Evolutionary conservation across 2,797 vertebrate genomes (phyloP).

Genomic region (Clarias pachynema): DNA sequence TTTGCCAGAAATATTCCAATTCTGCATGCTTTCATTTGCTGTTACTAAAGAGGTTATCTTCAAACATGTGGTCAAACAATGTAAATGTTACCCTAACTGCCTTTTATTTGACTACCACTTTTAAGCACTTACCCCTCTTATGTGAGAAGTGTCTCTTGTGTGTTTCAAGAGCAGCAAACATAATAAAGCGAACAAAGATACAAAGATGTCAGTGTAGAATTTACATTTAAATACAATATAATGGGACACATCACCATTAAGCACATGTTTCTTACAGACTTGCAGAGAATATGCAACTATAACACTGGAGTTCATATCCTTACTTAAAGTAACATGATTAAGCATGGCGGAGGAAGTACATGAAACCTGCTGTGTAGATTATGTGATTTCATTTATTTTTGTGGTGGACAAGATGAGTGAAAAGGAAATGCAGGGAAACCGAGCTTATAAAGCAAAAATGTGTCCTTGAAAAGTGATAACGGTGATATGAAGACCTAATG

Average conservation of each 20-base stretch:
- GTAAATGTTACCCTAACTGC: background rate
- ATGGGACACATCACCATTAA: background rate
- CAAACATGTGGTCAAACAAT: background rate
- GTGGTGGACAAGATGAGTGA: background rate
- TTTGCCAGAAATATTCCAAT: background rate
- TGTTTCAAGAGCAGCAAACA: slow-evolving; percentile 1
- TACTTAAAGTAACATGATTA: background rate
- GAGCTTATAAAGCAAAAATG: background rate
- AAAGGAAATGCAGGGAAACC: background rate
- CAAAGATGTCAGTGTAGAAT: slow-evolving; percentile 5
- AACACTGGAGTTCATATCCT: background rate
- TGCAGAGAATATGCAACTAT: background rate
- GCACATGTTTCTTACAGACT: background rate
- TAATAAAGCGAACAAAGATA: background rate
- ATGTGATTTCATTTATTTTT: background rate
- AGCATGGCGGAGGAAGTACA: background rate
- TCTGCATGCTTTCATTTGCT: background rate
- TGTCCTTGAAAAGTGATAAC: background rate
- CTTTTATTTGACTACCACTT: background rate
- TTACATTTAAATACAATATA: background rate
- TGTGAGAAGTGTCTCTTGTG: background rate
- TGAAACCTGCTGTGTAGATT: background rate
- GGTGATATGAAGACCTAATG: background rate
- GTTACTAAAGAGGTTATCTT: background rate
- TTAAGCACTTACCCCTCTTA: background rate